A percentile compares a stretch with the other conserved stretches of the same genome.
These are phyloP conservation scores for Dysmachus trigonus DNA, from an alignment of 2,888 invertebrate species.

Conservation along the genomic window DNA sequence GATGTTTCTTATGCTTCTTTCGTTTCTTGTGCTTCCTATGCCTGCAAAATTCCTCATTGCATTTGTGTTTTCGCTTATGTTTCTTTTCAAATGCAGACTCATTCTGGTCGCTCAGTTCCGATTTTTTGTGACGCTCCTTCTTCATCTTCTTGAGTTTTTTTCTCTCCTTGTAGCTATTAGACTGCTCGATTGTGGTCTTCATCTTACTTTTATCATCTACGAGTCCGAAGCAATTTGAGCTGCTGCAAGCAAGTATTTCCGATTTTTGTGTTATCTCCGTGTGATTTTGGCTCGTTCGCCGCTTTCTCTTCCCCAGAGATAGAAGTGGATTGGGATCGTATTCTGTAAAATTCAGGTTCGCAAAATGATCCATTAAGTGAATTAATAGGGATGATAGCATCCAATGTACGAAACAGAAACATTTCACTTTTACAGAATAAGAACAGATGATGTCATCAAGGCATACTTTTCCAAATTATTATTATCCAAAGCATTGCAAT, in stretches of 20 bases:
- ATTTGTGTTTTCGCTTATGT: constrained; percentile 76
- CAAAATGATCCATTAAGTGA: neutral
- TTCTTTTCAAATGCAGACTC: constrained; percentile 66
- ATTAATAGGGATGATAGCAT: neutral
- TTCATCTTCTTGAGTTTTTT: constrained; percentile 76
- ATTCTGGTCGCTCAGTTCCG: constrained; percentile 62
- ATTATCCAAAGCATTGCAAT: too few relatives aligned
- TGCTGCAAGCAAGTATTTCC: constrained; percentile 35
- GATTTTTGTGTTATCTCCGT: constrained; percentile 29
- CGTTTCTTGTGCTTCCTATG: constrained; percentile 83
- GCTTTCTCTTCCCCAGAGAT: constrained; percentile 78
- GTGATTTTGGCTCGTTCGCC: constrained; percentile 69
- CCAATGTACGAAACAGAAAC: too few relatives aligned
- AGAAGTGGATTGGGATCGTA: constrained; percentile 84
- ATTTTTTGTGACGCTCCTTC: constrained; percentile 69
- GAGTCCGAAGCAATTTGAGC: constrained; percentile 48
- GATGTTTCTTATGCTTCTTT: constrained; percentile 80
- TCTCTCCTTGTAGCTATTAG: constrained; percentile 67
- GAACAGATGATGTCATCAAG: too few relatives aligned
- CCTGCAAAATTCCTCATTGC: constrained; percentile 75
- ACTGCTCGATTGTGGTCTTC: constrained; percentile 58
- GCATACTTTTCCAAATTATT: too few relatives aligned
- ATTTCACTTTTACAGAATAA: neutral
- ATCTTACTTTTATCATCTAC: constrained; percentile 28
- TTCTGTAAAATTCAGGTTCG: constrained; percentile 67